Base-by-base conservation (phyloP, 2,888 invertebrate genomes). In the Meganola albula region DNA sequence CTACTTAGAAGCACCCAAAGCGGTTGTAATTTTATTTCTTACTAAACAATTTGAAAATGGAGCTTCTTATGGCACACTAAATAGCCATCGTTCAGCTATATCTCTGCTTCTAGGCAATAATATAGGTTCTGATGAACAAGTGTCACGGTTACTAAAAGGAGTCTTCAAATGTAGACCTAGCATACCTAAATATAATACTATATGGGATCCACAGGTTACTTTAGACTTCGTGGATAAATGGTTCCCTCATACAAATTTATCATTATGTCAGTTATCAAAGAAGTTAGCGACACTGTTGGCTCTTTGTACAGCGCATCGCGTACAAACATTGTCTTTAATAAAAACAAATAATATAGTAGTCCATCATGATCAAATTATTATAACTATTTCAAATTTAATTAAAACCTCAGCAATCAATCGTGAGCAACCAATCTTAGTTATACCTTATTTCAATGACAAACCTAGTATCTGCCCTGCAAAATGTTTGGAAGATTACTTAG, bases 111-210 rank as follows among this genome's bases (percentile, higher is more conserved):
- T 32, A 23, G 22, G 22, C 6, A 13, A 21, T 6, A 13, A 11
- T 7, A 20, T 22, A 10, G 26, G 25, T 10, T 26, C 21, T 10
- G 27, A 38, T 12, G 14, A 27, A n/a, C 23, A 10, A 4, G 7
- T 38, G 1, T 27, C 18, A 20, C 22, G 37, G 10, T 27, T 38
- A 12, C 20, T 38, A 8, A 38, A 27, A 27, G 38, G 31, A 18
- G 16, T 31, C 6, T 38, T 18, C 12, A 38, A 31, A 6, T 24
- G 21, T 7, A 24, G 24, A 24, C 27, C 38, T 2, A 12, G 20
- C 8, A 6, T 20, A 2, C 37, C 34, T 18, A 34, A 22, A 24
- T 31, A 34, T 16, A 12, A 14, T 24, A 6, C 13, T 23, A 34
- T 27, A 7, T 38, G 38, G 31, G 27, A 38, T 7, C 28, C 34